Conservation (phyloP, 2,797 vertebrate species). For the Enoplosus armatus region DNA sequence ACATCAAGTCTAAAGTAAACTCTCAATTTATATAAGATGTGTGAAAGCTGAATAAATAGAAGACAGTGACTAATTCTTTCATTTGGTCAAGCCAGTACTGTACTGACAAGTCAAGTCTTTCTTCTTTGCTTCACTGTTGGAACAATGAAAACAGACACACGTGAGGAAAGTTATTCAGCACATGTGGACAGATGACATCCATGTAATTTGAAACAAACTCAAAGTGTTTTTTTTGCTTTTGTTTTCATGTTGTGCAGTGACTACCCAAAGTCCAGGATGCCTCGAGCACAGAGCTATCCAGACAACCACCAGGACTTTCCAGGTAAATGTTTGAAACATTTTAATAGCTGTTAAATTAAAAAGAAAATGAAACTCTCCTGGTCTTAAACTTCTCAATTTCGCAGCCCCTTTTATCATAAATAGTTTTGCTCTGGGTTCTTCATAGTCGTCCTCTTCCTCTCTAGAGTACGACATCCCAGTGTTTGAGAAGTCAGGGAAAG, state of each 20-base stretch:
- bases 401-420: too few species aligned
- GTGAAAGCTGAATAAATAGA: neutral
- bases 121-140: neutral
- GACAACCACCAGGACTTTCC: constrained; percentile 99
- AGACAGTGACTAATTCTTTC: too few species aligned
- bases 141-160: neutral
- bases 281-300: constrained; percentile 97
- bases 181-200: neutral
- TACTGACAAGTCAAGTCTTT: too few species aligned
- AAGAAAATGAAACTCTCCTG: neutral
- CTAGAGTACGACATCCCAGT: constrained; percentile 95
- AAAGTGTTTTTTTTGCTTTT: neutral
- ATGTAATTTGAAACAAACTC: neutral
- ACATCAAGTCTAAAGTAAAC: neutral
- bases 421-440: neutral
- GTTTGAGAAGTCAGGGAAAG: constrained; percentile 98
- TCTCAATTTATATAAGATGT: neutral
- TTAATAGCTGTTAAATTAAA: neutral
- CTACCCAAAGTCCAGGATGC: constrained; percentile 97
- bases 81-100: too few species aligned
- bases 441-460: neutral
- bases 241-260: constrained; percentile 80
- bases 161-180: too few species aligned
- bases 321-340: constrained; percentile 77
- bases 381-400: neutral